Base-by-base conservation (phyloP, 2,888 invertebrate species). In the Gibbula magus region DNA sequence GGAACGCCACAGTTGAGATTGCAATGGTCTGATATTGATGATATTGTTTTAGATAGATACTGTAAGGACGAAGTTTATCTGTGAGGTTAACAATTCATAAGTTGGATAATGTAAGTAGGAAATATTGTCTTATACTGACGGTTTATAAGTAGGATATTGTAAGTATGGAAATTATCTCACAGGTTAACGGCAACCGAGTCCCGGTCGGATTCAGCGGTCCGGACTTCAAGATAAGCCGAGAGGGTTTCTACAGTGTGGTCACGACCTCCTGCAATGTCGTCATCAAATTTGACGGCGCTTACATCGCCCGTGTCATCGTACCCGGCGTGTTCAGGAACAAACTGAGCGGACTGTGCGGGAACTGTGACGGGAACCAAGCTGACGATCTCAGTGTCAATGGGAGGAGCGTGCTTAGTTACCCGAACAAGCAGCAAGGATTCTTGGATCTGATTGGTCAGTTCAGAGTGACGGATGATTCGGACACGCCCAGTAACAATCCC, bases 261-360 rank as follows among this genome's bases (percentile, higher is more conserved):
- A 76, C 39, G 10, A 78, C 79, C 13, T 20, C 66, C 25, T 81
- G 83, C 73, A 80, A 77, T 32, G 66, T 83, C 53, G 70, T 52
- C 13, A 75, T 80, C 0, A 54, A 79, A 20, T 83, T 79, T 73
- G 81, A 83, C 67, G 83, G 83, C 5, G 32, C 53, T 5, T 67
- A 76, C 51, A 25, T 66, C 13, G 83, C 75, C 1, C 25, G 79
- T 16, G 75, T 81, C 29, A 77, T 29, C 18, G 56, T 77, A 2
- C 81, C 87, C 1, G 86, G 83, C 18, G 85, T 85, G 29, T 81
- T 96, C 45, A 97, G 96, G 96, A 96, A 96, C 88, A 95, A 95
- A 87, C 96, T 96, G 0, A 95, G 95, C 82, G 98, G 97, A 78
- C 93, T 98, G 0, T 98, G 98, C 90, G 97, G 98, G 0, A 94